phyloP scores from a whole-genome alignment of 2,888 invertebrate genomes.

The Drosophila ezoana region DNA sequence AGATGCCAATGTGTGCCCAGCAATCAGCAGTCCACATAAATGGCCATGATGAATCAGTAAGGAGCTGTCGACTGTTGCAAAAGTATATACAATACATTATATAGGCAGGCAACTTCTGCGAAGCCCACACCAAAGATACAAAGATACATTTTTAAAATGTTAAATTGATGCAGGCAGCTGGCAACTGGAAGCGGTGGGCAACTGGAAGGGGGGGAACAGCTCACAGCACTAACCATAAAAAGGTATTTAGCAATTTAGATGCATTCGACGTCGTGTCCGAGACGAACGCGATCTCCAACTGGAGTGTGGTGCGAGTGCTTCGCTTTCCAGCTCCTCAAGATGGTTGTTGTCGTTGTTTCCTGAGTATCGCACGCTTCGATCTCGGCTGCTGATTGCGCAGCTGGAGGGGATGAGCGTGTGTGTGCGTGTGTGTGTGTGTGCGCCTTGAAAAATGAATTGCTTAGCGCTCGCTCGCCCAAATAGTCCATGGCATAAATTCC shows the following conservation, averaged over 20 bases:
- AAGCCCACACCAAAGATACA: slow-evolving; percentile 70
- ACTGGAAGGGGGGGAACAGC: slow-evolving; percentile 17
- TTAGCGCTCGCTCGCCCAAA: slow-evolving; percentile 72
- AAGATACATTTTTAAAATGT: slow-evolving; percentile 80
- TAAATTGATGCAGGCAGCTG: slow-evolving; percentile 70
- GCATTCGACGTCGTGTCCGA: slow-evolving; percentile 77
- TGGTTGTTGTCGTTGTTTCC: slow-evolving; percentile 34
- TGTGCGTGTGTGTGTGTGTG: slow-evolving; percentile 15
- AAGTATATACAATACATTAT: slow-evolving; percentile 71
- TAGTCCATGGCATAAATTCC: slow-evolving; percentile 80
- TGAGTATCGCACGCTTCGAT: slow-evolving; percentile 77
- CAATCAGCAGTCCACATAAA: slow-evolving; percentile 66
- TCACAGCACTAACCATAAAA: slow-evolving; percentile 71
- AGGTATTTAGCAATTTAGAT: slow-evolving; percentile 80
- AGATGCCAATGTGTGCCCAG: slow-evolving; percentile 74
- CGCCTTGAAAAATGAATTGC: slow-evolving; percentile 73
- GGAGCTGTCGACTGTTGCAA: slow-evolving; percentile 54
- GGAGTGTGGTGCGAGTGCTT: slow-evolving; percentile 24
- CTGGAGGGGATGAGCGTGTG: slow-evolving; percentile 57
- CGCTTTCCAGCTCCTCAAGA: slow-evolving; percentile 24
- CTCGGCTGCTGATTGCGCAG: slow-evolving; percentile 70
- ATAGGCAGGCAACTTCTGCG: slow-evolving; percentile 68
- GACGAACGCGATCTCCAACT: slow-evolving; percentile 42
- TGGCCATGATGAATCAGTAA: slow-evolving; percentile 75
- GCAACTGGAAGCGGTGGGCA: slow-evolving; percentile 8